A percentile compares a stretch with the other conserved stretches of the same genome.
Conservation (phyloP, 1,140 invertebrate species). For the Tetragonula clypearis region DNA sequence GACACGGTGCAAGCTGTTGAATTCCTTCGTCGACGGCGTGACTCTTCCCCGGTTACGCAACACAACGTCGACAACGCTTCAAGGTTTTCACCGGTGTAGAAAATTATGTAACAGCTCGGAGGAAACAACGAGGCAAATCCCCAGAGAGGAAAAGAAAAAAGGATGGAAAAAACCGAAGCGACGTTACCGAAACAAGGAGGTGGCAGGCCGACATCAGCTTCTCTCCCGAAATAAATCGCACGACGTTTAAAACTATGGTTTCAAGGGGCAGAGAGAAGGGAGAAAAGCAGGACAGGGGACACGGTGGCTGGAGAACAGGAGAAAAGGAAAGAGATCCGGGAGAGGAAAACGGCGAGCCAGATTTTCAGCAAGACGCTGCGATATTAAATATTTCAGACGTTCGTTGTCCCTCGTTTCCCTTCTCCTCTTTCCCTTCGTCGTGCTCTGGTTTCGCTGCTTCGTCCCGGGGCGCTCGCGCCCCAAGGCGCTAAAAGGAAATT, state of each 20-base stretch:
- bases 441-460: neutral
- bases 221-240: slow-evolving; percentile 71
- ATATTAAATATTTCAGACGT: slow-evolving; percentile 66
- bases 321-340: neutral
- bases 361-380: slow-evolving; percentile 48
- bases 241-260: slow-evolving; percentile 60
- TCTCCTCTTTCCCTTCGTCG: neutral
- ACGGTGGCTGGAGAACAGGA: slow-evolving; percentile 21
- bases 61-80: neutral
- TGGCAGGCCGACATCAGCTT: neutral
- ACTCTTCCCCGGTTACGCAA: neutral
- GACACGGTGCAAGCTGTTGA: neutral
- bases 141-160: neutral
- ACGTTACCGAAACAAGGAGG: neutral
- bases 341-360: slow-evolving; percentile 29
- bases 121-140: too few relatives aligned
- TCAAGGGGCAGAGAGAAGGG: neutral
- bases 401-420: slow-evolving; percentile 34
- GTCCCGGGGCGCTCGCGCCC: slow-evolving; percentile 16
- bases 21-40: neutral
- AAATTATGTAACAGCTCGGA: slow-evolving; percentile 22
- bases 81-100: neutral
- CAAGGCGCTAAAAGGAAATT: slow-evolving; percentile 56
- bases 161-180: neutral
- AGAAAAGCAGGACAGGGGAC: neutral